phyloP scores from a whole-genome alignment of 2,113 vertebrate genomes.

The Carollia perspicillata region DNA sequence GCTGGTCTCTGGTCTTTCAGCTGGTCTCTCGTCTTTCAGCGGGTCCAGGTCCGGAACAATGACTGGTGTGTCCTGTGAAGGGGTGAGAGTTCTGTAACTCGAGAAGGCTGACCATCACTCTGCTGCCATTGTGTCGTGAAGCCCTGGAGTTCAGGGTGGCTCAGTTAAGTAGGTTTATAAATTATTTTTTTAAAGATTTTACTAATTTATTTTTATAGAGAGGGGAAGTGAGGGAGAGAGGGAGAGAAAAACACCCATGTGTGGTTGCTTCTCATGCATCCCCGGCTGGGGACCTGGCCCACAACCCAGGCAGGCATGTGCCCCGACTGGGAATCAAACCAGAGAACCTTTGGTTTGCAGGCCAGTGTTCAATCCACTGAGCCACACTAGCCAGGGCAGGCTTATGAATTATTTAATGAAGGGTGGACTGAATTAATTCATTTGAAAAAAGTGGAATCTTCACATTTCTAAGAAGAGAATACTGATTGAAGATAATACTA shows the following conservation, averaged over 20 bases:
- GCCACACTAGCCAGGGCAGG: too few relatives aligned
- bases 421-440: neutral
- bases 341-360: too few relatives aligned
- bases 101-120: neutral
- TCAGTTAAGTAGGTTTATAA: neutral
- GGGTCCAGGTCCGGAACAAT: neutral
- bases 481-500: neutral
- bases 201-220: too few relatives aligned
- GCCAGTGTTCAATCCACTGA: too few relatives aligned
- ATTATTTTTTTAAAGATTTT: too few relatives aligned
- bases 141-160: neutral
- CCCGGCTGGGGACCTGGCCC: too few relatives aligned
- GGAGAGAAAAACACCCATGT: too few relatives aligned
- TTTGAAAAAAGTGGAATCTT: neutral
- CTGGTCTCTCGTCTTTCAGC: neutral
- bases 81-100: neutral
- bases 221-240: too few relatives aligned
- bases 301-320: too few relatives aligned
- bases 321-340: too few relatives aligned
- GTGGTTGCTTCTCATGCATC: too few relatives aligned
- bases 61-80: neutral
- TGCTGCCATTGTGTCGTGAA: neutral
- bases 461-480: neutral
- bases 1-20: neutral
- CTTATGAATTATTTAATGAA: neutral